Conservation (phyloP, 2,113 vertebrate genomes). For the Rutilus rutilus region DNA sequence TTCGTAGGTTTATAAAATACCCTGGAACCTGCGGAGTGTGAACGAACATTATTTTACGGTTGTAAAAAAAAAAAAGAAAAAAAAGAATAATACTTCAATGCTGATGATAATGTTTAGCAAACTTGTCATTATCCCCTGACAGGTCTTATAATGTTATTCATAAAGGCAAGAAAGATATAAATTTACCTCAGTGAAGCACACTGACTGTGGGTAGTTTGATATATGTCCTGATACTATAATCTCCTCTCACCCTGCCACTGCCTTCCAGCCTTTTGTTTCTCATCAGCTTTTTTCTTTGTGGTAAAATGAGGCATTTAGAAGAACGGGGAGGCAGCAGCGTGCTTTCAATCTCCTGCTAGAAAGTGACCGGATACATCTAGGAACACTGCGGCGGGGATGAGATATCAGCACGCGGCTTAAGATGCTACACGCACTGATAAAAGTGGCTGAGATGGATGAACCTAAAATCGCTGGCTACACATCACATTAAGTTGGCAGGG, state of each 20-base stretch:
- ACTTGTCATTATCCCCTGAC: neutral
- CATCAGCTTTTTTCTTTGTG: conserved; percentile 21
- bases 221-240: conserved; percentile 9
- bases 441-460: conserved; percentile 59
- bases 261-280: neutral
- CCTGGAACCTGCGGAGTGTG: neutral
- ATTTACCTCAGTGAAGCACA: neutral
- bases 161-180: neutral
- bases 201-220: neutral
- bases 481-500: conserved; percentile 58
- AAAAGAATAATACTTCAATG: neutral
- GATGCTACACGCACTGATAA: conserved; percentile 54
- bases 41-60: neutral
- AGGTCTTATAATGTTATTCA: neutral
- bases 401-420: conserved; percentile 57
- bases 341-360: conserved; percentile 56
- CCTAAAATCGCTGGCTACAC: conserved; percentile 56
- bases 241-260: neutral
- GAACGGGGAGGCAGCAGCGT: conserved; percentile 16
- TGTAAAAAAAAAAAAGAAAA: neutral
- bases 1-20: neutral
- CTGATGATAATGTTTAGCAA: neutral
- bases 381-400: conserved; percentile 52
- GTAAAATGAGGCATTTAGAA: conserved; percentile 33
- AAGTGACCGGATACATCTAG: conserved; percentile 47